These are phyloP conservation scores for Ianthella basta DNA, from an alignment of 37 sponge, comb jelly and placozoan genomes.

Conservation along the genomic window DNA sequence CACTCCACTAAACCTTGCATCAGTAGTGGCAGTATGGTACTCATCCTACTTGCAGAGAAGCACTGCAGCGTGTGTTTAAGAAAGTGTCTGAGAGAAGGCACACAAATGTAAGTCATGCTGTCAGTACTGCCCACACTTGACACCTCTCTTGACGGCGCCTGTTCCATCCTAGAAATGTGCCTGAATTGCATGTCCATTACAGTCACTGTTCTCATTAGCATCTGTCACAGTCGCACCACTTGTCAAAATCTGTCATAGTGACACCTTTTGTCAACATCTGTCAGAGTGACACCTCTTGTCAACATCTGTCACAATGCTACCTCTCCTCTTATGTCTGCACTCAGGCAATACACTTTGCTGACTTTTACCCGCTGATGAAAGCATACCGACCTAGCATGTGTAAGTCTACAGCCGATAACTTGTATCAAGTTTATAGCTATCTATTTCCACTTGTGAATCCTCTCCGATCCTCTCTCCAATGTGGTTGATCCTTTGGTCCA, in stretches of 20 bases:
- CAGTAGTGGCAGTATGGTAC: too few species aligned
- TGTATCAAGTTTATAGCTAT: neutral
- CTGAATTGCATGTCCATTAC: too few species aligned
- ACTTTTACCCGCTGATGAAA: constrained; percentile 65
- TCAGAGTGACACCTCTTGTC: too few species aligned
- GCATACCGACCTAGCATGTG: constrained; percentile 61
- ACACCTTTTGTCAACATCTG: too few species aligned
- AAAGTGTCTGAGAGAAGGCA: neutral
- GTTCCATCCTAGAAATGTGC: too few species aligned
- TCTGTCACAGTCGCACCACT: too few species aligned
- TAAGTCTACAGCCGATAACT: constrained; percentile 19
- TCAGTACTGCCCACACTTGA: constrained; percentile 2
- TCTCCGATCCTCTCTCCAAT: neutral
- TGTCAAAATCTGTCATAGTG: too few species aligned
- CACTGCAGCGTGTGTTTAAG: constrained; percentile 56
- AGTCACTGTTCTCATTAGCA: too few species aligned
- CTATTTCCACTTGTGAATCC: neutral
- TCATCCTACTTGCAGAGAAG: constrained; percentile 37
- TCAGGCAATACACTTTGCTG: constrained; percentile 51
- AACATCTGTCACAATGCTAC: too few species aligned
- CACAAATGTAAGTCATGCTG: neutral
- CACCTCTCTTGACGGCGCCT: neutral
- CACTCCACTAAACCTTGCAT: too few species aligned
- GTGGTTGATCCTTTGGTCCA: too few species aligned
- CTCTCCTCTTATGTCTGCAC: neutral